Evolutionary conservation across 2,113 vertebrate genomes (phyloP).

Genomic region (Otis tarda): DNA sequence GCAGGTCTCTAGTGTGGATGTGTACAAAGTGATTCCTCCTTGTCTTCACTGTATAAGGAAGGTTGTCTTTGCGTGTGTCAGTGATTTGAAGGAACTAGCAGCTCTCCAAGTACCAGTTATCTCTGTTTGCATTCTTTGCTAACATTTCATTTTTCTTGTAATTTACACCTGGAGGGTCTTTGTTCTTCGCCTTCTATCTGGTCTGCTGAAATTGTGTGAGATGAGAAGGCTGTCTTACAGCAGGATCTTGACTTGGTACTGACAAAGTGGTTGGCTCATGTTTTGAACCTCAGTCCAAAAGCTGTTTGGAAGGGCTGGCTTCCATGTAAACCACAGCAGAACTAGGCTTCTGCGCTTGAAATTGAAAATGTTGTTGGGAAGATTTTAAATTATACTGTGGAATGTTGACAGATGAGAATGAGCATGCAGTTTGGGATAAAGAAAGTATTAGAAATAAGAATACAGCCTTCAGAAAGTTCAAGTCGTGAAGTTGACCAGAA

Average conservation of each 20-base stretch:
- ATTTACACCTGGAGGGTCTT: slow-evolving; percentile 11
- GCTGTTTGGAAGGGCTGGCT: slow-evolving; percentile 43
- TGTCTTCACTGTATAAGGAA: neutral
- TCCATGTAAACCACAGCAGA: slow-evolving; percentile 52
- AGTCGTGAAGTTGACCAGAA: slow-evolving; percentile 13
- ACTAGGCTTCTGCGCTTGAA: neutral
- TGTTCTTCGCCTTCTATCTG: neutral
- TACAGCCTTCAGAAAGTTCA: slow-evolving; percentile 37
- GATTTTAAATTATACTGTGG: slow-evolving; percentile 44
- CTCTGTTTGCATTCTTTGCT: slow-evolving; percentile 22
- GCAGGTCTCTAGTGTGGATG: neutral
- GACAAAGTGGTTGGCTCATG: neutral
- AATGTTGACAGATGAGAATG: slow-evolving; percentile 54
- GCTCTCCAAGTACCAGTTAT: neutral
- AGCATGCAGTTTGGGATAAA: slow-evolving; percentile 28
- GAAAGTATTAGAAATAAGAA: slow-evolving; percentile 30
- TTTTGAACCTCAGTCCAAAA: neutral
- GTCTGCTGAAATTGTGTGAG: neutral
- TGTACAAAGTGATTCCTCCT: neutral
- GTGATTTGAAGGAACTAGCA: neutral
- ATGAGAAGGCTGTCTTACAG: neutral
- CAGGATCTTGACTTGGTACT: neutral
- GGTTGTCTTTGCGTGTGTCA: neutral
- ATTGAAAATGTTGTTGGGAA: slow-evolving; percentile 23
- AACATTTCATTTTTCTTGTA: neutral